These are phyloP conservation scores for Aradus depressus DNA, from an alignment of 2,888 invertebrate genomes.

Conservation along the genomic window DNA sequence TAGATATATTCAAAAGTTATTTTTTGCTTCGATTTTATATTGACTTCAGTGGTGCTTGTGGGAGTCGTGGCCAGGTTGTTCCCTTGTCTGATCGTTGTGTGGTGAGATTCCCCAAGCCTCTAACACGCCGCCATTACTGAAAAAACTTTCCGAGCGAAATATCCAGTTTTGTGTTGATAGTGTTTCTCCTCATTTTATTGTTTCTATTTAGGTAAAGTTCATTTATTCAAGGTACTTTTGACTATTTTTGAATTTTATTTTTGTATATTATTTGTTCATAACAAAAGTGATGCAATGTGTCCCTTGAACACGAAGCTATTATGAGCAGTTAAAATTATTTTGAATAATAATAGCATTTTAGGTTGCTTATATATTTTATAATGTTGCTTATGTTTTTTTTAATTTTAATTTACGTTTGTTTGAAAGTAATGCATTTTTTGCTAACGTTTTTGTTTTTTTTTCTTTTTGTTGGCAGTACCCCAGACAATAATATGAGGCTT, in stretches of 20 bases:
- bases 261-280: not conserved
- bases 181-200: not conserved
- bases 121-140: slow-evolving; percentile 15
- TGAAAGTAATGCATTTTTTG: not conserved
- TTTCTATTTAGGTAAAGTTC: not conserved
- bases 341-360: not conserved
- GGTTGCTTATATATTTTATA: not conserved
- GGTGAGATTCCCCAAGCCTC: slow-evolving; percentile 10
- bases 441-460: slow-evolving; percentile 1
- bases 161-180: slow-evolving; percentile 4
- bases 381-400: not conserved
- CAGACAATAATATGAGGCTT: slow-evolving; percentile 6
- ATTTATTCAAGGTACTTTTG: not conserved
- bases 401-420: not conserved
- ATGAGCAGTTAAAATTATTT: no score
- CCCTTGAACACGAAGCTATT: no score
- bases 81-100: slow-evolving; percentile 15
- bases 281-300: not conserved
- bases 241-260: not conserved
- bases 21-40: slow-evolving; percentile 8
- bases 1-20: no score
- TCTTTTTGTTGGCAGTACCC: slow-evolving; percentile 9
- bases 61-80: slow-evolving; percentile 14
- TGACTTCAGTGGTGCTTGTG: slow-evolving; percentile 12
- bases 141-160: not conserved